A percentile compares a stretch with the other conserved stretches of the same genome.
phyloP scores from a whole-genome alignment of 2,888 invertebrate species.

The Pimpla rufipes region DNA sequence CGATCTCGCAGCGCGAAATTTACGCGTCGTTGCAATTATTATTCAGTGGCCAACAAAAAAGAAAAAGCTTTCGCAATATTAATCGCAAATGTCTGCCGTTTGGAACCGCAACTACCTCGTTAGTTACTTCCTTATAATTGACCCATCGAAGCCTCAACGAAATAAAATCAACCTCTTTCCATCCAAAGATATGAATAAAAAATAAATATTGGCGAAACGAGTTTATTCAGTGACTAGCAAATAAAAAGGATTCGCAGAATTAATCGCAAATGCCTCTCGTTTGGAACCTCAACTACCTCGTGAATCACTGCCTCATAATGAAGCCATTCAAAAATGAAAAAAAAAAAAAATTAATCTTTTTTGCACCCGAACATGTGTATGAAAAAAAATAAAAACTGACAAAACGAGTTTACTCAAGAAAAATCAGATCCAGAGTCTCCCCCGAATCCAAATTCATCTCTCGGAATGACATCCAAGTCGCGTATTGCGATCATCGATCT shows the following conservation, averaged over 20 bases:
- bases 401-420: background rate
- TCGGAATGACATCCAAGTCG: background rate
- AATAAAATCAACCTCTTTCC: background rate
- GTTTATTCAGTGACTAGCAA: background rate
- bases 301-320: background rate
- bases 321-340: too few relatives aligned
- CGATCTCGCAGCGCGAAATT: constrained; percentile 17
- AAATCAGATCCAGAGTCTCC: background rate
- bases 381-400: too few relatives aligned
- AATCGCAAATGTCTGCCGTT: background rate
- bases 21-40: background rate
- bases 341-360: background rate
- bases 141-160: background rate
- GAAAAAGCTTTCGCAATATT: background rate
- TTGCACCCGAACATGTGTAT: background rate
- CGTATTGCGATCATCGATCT: background rate
- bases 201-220: too few relatives aligned
- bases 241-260: background rate
- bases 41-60: background rate
- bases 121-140: background rate
- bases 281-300: background rate
- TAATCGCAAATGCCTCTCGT: background rate
- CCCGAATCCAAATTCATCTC: background rate
- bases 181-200: too few relatives aligned
- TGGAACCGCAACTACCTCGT: background rate